Evolutionary conservation across 2,888 invertebrate genomes (phyloP).

Genomic region (Coecobrya sp.): DNA sequence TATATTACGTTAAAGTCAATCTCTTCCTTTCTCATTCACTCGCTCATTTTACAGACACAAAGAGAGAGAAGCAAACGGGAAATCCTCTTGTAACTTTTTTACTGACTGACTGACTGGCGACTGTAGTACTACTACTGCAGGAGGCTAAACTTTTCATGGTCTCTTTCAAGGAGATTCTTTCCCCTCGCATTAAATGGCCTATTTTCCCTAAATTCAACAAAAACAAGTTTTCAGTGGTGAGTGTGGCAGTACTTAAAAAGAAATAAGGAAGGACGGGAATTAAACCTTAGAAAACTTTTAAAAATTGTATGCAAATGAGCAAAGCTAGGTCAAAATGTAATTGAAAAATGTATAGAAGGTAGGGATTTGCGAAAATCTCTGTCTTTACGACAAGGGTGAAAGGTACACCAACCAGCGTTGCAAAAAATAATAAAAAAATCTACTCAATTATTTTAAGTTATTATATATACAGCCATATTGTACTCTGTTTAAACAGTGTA

Average conservation of each 20-base stretch:
- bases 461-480: too few relatives aligned
- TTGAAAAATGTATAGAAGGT: too few relatives aligned
- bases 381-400: too few relatives aligned
- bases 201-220: neutral
- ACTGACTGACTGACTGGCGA: conserved; percentile 35
- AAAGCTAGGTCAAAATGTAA: too few relatives aligned
- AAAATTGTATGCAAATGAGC: too few relatives aligned
- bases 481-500: too few relatives aligned
- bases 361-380: too few relatives aligned
- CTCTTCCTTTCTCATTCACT: conserved; percentile 41
- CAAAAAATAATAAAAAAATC: neutral
- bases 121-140: neutral
- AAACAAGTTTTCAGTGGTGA: neutral
- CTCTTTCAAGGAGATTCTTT: neutral
- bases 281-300: too few relatives aligned
- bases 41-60: neutral
- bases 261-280: too few relatives aligned
- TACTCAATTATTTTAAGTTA: too few relatives aligned
- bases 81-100: conserved; percentile 71
- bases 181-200: neutral
- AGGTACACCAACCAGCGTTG: too few relatives aligned
- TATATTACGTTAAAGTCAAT: conserved; percentile 59
- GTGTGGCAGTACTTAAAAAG: too few relatives aligned
- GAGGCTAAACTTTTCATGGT: neutral
- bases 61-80: conserved; percentile 63